These are phyloP conservation scores for Drosophila equinoxialis DNA, from an alignment of 1,140 invertebrate genomes.

Conservation along the genomic window DNA sequence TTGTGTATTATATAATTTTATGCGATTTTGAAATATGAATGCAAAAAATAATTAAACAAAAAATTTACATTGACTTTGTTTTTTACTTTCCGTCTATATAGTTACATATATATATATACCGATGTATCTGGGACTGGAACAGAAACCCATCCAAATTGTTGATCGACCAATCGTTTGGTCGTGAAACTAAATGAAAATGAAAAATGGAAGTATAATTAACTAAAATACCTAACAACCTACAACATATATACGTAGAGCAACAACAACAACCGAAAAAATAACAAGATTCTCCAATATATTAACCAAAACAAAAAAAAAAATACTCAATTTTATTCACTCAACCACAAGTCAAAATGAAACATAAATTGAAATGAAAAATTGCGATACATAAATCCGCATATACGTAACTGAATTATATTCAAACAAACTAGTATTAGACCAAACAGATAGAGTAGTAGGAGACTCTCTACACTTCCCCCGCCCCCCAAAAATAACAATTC, in stretches of 20 bases:
- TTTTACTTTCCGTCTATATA: constrained; percentile 35
- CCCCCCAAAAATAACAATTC: not conserved
- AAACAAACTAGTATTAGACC: constrained; percentile 56
- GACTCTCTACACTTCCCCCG: not conserved
- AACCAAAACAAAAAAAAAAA: constrained; percentile 20
- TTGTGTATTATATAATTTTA: constrained; percentile 81
- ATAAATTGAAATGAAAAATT: constrained; percentile 25
- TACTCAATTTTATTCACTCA: constrained; percentile 49
- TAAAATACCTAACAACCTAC: constrained; percentile 41
- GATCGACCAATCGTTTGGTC: constrained; percentile 45
- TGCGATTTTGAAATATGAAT: constrained; percentile 75
- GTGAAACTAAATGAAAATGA: constrained; percentile 37
- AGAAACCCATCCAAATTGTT: constrained; percentile 68
- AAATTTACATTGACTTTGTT: too few relatives aligned
- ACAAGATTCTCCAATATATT: constrained; percentile 49
- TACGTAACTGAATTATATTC: constrained; percentile 79
- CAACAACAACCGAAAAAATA: constrained; percentile 45
- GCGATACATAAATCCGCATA: constrained; percentile 55
- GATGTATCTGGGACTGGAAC: constrained; percentile 33
- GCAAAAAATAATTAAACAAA: constrained; percentile 61
- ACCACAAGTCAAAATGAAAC: constrained; percentile 28
- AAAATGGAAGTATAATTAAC: constrained; percentile 46
- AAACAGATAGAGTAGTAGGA: constrained; percentile 5
- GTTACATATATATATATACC: not conserved
- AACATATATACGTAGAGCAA: constrained; percentile 67